Evolutionary conservation across 2,888 invertebrate species (phyloP), one percentile per base, ranked within the genome.

Genomic region (Merodon equestris): DNA sequence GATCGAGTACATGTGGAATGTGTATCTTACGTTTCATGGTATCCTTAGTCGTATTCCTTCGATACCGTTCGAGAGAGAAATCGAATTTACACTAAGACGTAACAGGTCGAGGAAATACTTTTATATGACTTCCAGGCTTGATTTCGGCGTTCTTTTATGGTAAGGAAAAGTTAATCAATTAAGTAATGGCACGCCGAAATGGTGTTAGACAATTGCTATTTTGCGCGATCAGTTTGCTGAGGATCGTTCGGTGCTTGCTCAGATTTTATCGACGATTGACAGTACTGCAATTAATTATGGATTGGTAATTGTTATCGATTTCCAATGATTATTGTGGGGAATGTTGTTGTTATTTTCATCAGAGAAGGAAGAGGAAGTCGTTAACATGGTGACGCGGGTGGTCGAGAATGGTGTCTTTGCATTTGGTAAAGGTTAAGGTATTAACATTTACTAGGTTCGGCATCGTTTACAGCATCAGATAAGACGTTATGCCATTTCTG

Each of bases 11-110:
- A 9, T 19, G n/a, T n/a, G 2, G 27, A 7, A 27, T 7, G 27
- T 27, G n/a, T n/a, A n/a, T 7, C 70, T 72, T 76, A 77, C 76
- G 1, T 38, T 61, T 72, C 72, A 77, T 77, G 12, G 15, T 76
- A 2, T 45, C 1, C 34, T 9, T n/a, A 19, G 50, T 58, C 19
- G 44, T 51, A 44, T 63, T 56, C 27, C 56, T 19, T 40, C 45
- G 27, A 27, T 7, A 7, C 50, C 7, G 15, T 40, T 40, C n/a
- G 45, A 17, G 61, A 34, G 12, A 60, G 9, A 5, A 34, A 9
- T 27, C 15, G 42, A 38, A 51, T 54, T 57, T 54, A 47, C 73
- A 73, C 77, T 77, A 51, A 53, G 53, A 38, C 45, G 9, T 54
- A 42, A 12, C 14, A n/a, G 38, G 15, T 12, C 3, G 56, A 36